Evolutionary conservation across 2,797 vertebrate genomes (phyloP), one percentile per base, ranked within the genome.

Genomic region (Galago senegalensis): DNA sequence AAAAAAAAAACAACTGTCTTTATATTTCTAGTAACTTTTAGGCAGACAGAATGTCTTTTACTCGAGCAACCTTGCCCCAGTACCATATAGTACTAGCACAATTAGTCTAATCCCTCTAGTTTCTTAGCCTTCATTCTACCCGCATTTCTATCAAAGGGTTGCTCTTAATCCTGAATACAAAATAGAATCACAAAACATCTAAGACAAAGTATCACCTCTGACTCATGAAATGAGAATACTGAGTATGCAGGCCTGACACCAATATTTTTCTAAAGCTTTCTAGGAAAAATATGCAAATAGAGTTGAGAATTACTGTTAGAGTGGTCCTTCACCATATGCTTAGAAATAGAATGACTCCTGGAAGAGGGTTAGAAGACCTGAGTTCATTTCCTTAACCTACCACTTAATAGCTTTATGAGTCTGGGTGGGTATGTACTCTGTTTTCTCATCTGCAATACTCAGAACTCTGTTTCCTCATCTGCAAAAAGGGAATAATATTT

Each of bases 1-100:
- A 53, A 53, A 34, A 69, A 73, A 93, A 73, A 56, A 10, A 58
- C 69, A 10, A 58, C 69, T 43, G 40, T 76, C 29, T n/a, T 11
- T 75, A 18, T 49, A 65, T 90, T 82, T 96, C 80, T 58, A 92
- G 3, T 58, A 93, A 84, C 37, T 82, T 58, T 70, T 46, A 60
- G 23, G 49, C 25, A 81, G 37, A 77, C 23, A 82, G 58, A 82
- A 70, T 56, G 14, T 93, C 77, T 90, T n/a, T 82, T 34, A 73
- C 37, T 76, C 34, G 37, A 40, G 31, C 60, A 80, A 21, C 61
- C 69, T 53, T 89, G 29, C 9, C 61, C 43, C 7, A 43, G 12
- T 60, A 87, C 53, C 65, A 65, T 53, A 53, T 0, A 67, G 23
- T 10, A 67, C 72, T 34, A 25, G 5, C 37, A 84, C 53, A 75